phyloP scores from a whole-genome alignment of 1,140 invertebrate species.

The Dreissena polymorpha region DNA sequence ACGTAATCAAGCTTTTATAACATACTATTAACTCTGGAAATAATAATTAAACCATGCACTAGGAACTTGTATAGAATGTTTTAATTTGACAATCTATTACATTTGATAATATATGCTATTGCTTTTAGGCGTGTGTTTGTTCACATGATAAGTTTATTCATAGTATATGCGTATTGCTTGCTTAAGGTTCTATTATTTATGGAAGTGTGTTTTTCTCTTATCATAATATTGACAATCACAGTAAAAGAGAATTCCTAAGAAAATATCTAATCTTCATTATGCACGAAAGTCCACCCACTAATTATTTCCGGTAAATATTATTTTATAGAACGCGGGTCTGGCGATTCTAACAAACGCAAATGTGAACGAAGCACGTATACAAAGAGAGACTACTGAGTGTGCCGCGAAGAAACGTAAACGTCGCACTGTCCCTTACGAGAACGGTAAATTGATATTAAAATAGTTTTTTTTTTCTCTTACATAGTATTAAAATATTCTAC shows the following conservation, averaged over 20 bases:
- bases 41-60: neutral
- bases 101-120: neutral
- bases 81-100: neutral
- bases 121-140: neutral
- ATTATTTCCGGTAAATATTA: too few relatives aligned
- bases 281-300: neutral
- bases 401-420: neutral
- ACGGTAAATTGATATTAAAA: neutral
- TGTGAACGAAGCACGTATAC: neutral
- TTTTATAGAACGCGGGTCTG: constrained; percentile 15
- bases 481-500: neutral
- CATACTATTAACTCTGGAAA: neutral
- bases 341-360: constrained; percentile 13
- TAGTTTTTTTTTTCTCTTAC: neutral
- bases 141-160: neutral
- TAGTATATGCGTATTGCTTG: neutral
- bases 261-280: neutral
- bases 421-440: neutral
- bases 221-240: neutral
- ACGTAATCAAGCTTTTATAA: neutral
- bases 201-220: neutral
- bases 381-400: neutral
- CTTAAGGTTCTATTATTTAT: neutral
- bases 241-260: neutral
- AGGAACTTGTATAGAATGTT: too few relatives aligned